These are phyloP conservation scores for Meta bourneti DNA, from an alignment of 2,888 invertebrate genomes.

Conservation along the genomic window DNA sequence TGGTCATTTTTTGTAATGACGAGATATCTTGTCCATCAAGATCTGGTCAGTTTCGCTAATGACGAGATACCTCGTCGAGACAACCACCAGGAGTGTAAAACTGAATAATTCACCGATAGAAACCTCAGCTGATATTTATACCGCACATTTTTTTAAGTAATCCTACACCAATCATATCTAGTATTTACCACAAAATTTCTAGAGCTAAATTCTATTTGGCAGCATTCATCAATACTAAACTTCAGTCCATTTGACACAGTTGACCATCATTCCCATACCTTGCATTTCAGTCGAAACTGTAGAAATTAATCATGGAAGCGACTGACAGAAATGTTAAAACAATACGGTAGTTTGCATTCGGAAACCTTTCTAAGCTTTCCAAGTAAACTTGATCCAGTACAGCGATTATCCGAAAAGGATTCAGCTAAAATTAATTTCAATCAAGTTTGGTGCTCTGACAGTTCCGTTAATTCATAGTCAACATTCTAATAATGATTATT, in stretches of 20 bases:
- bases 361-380: background rate
- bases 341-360: background rate
- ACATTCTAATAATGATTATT: background rate
- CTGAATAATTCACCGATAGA: too few species aligned
- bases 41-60: too few species aligned
- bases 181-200: too few species aligned
- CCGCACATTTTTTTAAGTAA: too few species aligned
- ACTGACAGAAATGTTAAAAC: constrained; percentile 3
- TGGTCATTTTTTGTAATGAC: too few species aligned
- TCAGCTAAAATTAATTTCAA: constrained; percentile 6
- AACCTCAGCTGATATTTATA: too few species aligned
- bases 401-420: background rate
- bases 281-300: background rate
- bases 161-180: too few species aligned
- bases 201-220: too few species aligned
- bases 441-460: background rate
- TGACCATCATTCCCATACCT: constrained; percentile 2
- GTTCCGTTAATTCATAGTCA: background rate
- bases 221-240: too few species aligned
- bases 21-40: too few species aligned
- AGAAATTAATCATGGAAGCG: background rate
- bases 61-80: too few species aligned
- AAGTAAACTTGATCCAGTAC: background rate
- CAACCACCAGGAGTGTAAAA: too few species aligned
- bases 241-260: background rate